Evolutionary conservation across 2,113 vertebrate species (phyloP).

Genomic region (Papio anubis): DNA sequence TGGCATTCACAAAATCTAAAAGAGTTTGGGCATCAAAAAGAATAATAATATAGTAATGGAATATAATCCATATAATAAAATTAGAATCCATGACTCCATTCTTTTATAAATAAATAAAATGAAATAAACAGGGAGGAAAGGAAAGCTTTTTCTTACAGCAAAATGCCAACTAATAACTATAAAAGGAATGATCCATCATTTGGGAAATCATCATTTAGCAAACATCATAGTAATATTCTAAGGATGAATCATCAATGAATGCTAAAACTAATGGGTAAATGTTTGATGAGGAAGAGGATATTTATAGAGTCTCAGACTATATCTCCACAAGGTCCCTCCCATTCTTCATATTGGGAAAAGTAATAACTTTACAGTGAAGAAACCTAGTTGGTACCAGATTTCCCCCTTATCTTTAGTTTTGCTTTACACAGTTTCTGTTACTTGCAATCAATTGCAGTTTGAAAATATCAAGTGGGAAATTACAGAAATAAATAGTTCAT

Average conservation of each 20-base stretch:
- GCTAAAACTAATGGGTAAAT: neutral
- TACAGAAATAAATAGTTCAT: too few species aligned
- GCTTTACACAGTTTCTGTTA: neutral
- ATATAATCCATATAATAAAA: neutral
- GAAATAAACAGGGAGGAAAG: neutral
- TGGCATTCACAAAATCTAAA: neutral
- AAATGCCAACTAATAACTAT: neutral
- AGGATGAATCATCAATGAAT: neutral
- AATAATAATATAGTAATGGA: neutral
- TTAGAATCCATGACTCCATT: neutral
- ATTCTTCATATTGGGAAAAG: neutral
- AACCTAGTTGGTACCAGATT: neutral
- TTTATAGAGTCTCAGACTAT: neutral
- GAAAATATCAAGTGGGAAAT: too few species aligned
- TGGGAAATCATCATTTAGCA: neutral
- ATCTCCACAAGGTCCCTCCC: neutral
- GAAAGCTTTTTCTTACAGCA: neutral
- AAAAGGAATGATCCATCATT: neutral
- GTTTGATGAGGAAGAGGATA: slow-evolving; percentile 18
- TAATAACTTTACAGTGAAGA: neutral
- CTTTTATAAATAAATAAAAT: neutral
- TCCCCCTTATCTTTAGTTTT: neutral
- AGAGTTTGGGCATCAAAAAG: neutral
- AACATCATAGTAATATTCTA: neutral
- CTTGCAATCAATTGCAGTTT: neutral